Percentiles rank a stretch among this genome's conserved stretches.
phyloP scores from a whole-genome alignment of 2,113 vertebrate species.

The Solenodon paradoxus region DNA sequence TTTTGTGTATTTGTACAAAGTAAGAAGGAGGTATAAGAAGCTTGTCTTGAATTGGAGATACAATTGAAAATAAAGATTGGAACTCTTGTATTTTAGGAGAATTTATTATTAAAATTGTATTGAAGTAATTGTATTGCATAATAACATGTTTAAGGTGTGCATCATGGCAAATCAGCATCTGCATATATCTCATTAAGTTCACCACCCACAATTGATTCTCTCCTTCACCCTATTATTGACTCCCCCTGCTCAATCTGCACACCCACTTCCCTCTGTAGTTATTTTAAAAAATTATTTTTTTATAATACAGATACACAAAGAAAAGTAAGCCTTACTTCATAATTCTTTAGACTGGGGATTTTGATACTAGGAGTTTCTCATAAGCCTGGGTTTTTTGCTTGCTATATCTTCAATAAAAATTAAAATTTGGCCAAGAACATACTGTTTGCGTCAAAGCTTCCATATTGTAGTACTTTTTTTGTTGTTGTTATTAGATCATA shows the following conservation, averaged over 20 bases:
- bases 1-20: constrained; percentile 11
- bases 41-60: not conserved
- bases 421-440: not conserved
- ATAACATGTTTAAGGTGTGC: too few relatives aligned
- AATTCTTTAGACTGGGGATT: not conserved
- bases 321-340: not conserved
- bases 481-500: not conserved
- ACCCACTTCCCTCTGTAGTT: too few relatives aligned
- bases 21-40: constrained; percentile 4
- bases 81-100: too few relatives aligned
- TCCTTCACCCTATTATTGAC: too few relatives aligned
- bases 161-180: too few relatives aligned
- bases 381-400: not conserved
- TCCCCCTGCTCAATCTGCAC: too few relatives aligned
- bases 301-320: not conserved
- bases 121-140: too few relatives aligned
- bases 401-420: not conserved
- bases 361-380: not conserved
- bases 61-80: not conserved
- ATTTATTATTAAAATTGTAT: too few relatives aligned
- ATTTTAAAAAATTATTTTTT: constrained; percentile 31
- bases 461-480: not conserved
- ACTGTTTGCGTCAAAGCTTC: not conserved
- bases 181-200: too few relatives aligned
- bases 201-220: too few relatives aligned